phyloP scores from a whole-genome alignment of 1,140 invertebrate species.

The Drosophila jambulina region DNA sequence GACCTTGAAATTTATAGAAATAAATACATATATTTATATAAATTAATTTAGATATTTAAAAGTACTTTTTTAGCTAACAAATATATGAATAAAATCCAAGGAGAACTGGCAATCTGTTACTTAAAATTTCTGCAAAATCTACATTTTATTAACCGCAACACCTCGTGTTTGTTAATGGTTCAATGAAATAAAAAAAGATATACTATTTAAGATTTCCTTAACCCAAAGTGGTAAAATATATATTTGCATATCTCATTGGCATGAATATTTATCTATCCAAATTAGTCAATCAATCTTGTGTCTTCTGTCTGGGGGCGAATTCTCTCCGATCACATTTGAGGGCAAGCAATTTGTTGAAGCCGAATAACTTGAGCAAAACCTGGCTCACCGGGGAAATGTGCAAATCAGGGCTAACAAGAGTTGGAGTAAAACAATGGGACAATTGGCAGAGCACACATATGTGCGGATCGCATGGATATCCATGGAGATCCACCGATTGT shows the following conservation, averaged over 20 bases:
- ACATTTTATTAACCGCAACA: slow-evolving; percentile 6
- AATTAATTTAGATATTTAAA: no score
- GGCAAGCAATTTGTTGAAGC: slow-evolving; percentile 20
- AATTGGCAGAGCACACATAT: slow-evolving; percentile 42
- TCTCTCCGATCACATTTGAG: slow-evolving; percentile 7
- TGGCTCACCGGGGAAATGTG: slow-evolving; percentile 8
- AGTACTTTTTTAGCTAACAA: no score
- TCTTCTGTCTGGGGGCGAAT: background rate
- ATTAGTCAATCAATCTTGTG: slow-evolving; percentile 16
- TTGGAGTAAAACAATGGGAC: slow-evolving; percentile 45
- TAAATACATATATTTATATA: no score
- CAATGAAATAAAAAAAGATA: background rate
- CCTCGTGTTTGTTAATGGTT: slow-evolving; percentile 1
- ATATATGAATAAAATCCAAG: background rate
- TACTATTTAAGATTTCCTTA: background rate
- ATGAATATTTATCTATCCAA: slow-evolving; percentile 15
- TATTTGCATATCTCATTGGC: slow-evolving; percentile 4
- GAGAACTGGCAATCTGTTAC: background rate
- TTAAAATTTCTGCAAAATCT: background rate
- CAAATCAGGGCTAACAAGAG: slow-evolving; percentile 45
- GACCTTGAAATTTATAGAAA: no score
- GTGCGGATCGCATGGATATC: slow-evolving; percentile 46
- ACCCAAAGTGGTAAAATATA: background rate
- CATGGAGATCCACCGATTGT: slow-evolving; percentile 32
- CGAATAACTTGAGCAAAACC: background rate